Evolutionary conservation across 2,113 vertebrate species (phyloP).

Genomic region (Tyto alba): DNA sequence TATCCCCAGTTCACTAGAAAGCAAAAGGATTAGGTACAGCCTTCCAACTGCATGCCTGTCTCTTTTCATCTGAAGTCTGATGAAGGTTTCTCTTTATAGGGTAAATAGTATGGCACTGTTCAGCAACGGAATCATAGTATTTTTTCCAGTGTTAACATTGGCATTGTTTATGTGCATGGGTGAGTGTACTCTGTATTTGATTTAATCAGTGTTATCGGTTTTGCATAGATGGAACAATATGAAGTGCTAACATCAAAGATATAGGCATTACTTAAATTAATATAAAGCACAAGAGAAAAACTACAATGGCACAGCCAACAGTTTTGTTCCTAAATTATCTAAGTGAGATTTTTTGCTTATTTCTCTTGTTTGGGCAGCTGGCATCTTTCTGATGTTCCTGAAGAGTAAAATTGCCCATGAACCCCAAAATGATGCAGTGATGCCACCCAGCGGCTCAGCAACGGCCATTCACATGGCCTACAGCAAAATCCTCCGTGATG

Average conservation of each 20-base stretch:
- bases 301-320: neutral
- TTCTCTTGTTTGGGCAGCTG: neutral
- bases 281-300: neutral
- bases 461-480: accelerated
- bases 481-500: neutral
- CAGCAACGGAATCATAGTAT: neutral
- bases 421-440: neutral
- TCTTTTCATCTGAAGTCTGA: neutral
- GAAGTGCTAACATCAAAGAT: neutral
- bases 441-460: conserved; percentile 34
- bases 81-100: neutral
- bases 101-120: neutral
- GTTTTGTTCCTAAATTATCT: neutral
- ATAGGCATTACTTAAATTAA: neutral
- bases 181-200: neutral
- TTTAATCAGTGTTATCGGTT: neutral
- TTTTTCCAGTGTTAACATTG: neutral
- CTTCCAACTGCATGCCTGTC: neutral
- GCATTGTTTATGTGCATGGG: neutral
- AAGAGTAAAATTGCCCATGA: neutral
- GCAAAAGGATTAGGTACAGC: neutral
- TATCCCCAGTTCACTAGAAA: neutral
- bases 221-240: neutral
- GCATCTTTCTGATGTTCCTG: neutral
- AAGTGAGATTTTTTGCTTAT: neutral